phyloP scores from a whole-genome alignment of 2,888 invertebrate species.

The Podotricha telesiphe region DNA sequence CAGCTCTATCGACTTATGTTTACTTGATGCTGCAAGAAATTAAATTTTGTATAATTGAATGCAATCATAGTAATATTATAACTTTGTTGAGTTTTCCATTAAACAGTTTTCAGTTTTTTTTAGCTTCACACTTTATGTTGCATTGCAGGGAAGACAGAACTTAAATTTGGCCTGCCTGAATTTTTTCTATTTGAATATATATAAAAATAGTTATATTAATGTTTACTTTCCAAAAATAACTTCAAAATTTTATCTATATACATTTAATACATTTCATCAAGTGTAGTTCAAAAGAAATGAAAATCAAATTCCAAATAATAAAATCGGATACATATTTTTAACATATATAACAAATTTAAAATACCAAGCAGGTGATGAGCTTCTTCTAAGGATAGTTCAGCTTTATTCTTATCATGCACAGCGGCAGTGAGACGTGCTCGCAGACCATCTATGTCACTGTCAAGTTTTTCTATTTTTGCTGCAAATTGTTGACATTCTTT shows the following conservation, averaged over 20 bases:
- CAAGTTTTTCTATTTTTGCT: constrained; percentile 66
- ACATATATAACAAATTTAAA: neutral
- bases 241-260: too few species aligned
- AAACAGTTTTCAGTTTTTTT: too few species aligned
- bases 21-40: constrained; percentile 65
- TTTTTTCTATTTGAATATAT: too few species aligned
- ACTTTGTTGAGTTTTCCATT: too few species aligned
- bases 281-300: too few species aligned
- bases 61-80: neutral
- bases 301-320: too few species aligned
- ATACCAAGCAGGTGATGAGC: constrained; percentile 86
- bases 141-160: too few species aligned
- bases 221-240: too few species aligned
- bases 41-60: neutral
- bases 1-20: constrained; percentile 71
- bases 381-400: constrained; percentile 83
- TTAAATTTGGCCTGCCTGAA: too few species aligned
- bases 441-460: constrained; percentile 73
- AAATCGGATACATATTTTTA: neutral
- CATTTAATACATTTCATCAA: too few species aligned
- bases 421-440: constrained; percentile 83
- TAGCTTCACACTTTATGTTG: too few species aligned
- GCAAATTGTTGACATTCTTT: constrained; percentile 74
- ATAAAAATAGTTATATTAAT: too few species aligned
- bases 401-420: constrained; percentile 85